A percentile compares a stretch with the other conserved stretches of the same genome.
phyloP scores from a whole-genome alignment of 2,888 invertebrate species.

The Acanthopleura granulata region DNA sequence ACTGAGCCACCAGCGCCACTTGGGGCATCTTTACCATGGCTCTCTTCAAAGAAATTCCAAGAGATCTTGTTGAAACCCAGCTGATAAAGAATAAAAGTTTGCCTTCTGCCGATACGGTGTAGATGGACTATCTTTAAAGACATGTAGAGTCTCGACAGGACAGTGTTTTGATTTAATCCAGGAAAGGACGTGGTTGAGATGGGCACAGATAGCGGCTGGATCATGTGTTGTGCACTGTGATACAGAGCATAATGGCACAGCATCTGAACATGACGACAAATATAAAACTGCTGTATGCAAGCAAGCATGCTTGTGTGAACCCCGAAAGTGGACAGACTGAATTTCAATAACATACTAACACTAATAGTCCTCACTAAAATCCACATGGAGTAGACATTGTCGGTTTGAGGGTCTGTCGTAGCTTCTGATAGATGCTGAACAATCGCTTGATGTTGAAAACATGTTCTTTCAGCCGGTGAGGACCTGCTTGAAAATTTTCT shows the following conservation, averaged over 20 bases:
- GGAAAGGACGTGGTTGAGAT: slow-evolving; percentile 56
- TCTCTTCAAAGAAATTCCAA: slow-evolving; percentile 63
- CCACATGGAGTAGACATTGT: background rate
- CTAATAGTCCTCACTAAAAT: slow-evolving; percentile 13
- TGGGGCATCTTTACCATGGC: slow-evolving; percentile 63
- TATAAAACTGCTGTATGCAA: slow-evolving; percentile 13
- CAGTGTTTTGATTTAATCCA: slow-evolving; percentile 25
- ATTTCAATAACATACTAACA: background rate
- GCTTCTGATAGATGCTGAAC: background rate
- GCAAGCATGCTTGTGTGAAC: slow-evolving; percentile 10
- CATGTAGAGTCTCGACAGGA: slow-evolving; percentile 31
- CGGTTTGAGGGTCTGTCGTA: background rate
- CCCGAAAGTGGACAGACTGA: slow-evolving; percentile 13
- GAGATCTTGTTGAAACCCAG: slow-evolving; percentile 28
- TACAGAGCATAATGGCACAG: slow-evolving; percentile 50
- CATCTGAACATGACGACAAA: background rate
- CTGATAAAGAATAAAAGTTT: slow-evolving; percentile 60
- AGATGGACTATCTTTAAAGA: slow-evolving; percentile 54
- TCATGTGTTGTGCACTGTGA: slow-evolving; percentile 61
- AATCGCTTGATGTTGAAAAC: background rate
- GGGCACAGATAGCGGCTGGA: slow-evolving; percentile 67
- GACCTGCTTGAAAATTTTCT: background rate
- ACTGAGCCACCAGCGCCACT: slow-evolving; percentile 58
- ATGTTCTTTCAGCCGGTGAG: background rate
- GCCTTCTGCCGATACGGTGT: slow-evolving; percentile 65